Base-by-base conservation (phyloP, 2,888 invertebrate genomes). In the Alitta virens region DNA sequence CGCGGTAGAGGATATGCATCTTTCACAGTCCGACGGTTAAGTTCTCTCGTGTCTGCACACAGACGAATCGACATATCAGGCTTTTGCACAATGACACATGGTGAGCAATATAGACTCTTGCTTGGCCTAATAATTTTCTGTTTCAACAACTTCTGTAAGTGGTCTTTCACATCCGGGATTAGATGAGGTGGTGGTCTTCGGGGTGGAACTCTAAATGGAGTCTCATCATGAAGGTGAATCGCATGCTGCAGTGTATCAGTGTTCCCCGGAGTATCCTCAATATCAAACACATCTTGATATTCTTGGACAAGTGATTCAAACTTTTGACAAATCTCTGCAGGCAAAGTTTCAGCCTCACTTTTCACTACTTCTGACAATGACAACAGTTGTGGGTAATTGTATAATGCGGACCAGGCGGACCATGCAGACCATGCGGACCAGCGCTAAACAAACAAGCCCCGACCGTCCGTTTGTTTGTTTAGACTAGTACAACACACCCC, bases 1-100 rank as follows among this genome's bases (percentile, higher is more conserved):
- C 40, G 53, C 7, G 70, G 67, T 7, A 70, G 24, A 1, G 65
- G 68, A 43, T 67, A 65, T 0, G 63, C 59, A 54, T 70, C 69
- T 49, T 68, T 63, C 1, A 42, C 21, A 2, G 68, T 68, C 2
- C 62, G 55, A 16, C 38, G 5, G 42, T 69, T 69, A 21, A 69
- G 57, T 1, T n/a, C 18, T 14, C 69, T 1, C 38, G 65, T 68
- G 43, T 69, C 68, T 1, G 65, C 57, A 53, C 69, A 69, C 21
- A 68, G 58, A n/a, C 66, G n/a, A 0, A 42, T 12, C 12, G 61
- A 33, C 3, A 60, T 63, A 26, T 68, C 66, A 27, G 61, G 60
- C 55, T 68, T 68, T 18, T n/a, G 43, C 0, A 67, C 65, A 14
- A 65, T 12, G 0, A 68, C 64, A 0, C 63, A 51, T 2, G 63